A percentile compares a stretch with the other conserved stretches of the same genome.
These are phyloP conservation scores for Limnothrissa miodon DNA, from an alignment of 2,113 vertebrate species.

Conservation along the genomic window DNA sequence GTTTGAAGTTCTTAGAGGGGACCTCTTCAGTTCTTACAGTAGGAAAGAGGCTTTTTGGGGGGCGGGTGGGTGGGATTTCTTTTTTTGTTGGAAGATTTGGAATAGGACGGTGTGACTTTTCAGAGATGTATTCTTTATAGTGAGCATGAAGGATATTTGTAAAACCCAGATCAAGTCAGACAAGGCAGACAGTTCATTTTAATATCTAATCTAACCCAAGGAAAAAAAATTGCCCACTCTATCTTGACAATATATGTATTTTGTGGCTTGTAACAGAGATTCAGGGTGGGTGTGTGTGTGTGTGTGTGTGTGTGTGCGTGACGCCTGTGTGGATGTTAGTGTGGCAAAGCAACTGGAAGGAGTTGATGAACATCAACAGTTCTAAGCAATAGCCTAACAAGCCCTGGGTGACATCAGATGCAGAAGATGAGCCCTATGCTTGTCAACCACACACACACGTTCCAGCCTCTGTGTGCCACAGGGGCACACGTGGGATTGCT, in stretches of 20 bases:
- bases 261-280: constrained; percentile 27
- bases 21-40: not conserved
- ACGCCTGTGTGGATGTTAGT: not conserved
- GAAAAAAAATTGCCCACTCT: not conserved
- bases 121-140: not conserved
- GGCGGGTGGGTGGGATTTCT: not conserved
- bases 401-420: not conserved
- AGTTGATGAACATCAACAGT: not conserved
- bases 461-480: not conserved
- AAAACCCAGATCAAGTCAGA: not conserved
- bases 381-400: constrained; percentile 9
- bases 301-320: not conserved
- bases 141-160: not conserved
- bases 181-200: not conserved
- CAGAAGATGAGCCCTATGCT: not conserved
- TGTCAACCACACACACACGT: not conserved
- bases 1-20: constrained; percentile 18
- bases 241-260: not conserved
- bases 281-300: constrained; percentile 36
- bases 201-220: not conserved
- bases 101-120: not conserved
- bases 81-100: not conserved
- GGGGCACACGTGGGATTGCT: not conserved
- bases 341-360: constrained; percentile 16
- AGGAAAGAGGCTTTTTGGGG: not conserved